Evolutionary conservation across 2,113 vertebrate genomes (phyloP).

Genomic region (Callipepla californica): DNA sequence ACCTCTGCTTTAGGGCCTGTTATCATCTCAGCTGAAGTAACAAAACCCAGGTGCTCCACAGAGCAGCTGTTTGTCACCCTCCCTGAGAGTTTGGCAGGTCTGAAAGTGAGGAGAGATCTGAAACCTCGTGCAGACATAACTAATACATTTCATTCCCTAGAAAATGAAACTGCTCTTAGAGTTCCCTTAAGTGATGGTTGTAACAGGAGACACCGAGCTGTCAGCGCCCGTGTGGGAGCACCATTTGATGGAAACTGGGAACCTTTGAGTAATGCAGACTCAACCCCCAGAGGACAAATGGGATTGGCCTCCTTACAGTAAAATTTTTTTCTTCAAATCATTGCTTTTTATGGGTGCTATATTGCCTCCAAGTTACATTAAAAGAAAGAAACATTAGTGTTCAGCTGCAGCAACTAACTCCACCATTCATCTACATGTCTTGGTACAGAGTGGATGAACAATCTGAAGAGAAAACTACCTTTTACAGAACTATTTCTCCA

Average conservation of each 20-base stretch:
- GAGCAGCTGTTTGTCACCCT: slow-evolving; percentile 32
- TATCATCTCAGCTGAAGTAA: slow-evolving; percentile 22
- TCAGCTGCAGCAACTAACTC: background rate
- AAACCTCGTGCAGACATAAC: slow-evolving; percentile 24
- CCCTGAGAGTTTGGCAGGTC: slow-evolving; percentile 27
- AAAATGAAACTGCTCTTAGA: slow-evolving; percentile 39
- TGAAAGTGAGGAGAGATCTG: slow-evolving; percentile 39
- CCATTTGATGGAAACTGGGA: slow-evolving; percentile 4
- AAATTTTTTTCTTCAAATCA: background rate
- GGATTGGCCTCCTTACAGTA: background rate
- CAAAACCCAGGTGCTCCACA: slow-evolving; percentile 46
- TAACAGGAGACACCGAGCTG: background rate
- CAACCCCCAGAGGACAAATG: background rate
- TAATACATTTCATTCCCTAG: slow-evolving; percentile 23
- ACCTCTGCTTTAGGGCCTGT: background rate
- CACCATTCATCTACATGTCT: background rate
- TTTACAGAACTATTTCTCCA: background rate
- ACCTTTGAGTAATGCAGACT: background rate
- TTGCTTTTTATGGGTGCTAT: background rate
- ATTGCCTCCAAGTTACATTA: background rate
- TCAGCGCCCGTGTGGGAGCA: slow-evolving; percentile 30
- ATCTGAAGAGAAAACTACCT: background rate
- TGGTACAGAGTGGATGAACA: background rate
- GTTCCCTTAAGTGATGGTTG: slow-evolving; percentile 6
- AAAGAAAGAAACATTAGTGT: background rate